Evolutionary conservation across 2,113 vertebrate genomes (phyloP), one percentile per base, ranked within the genome.

Genomic region (Embiotoca jacksoni): DNA sequence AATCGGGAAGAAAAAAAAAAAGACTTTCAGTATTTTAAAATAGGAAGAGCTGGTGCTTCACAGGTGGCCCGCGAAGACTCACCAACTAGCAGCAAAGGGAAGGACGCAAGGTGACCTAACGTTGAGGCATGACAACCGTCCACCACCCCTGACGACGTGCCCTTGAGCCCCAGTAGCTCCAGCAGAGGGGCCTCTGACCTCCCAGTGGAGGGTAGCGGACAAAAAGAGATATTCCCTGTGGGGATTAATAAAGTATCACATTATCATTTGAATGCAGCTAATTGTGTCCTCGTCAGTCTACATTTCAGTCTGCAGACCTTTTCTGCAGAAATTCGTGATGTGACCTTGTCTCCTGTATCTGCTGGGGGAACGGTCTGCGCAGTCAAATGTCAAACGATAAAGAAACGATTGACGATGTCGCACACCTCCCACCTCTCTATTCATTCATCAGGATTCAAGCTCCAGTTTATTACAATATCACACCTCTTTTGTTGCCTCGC

Each of bases 161-260:
- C 79, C 77, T 84, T 63, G 62, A 73, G 78, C 81, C 50, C 60
- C 52, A 3, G 59, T 33, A 63, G 85, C 74, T 82, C 68, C 64
- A 37, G 74, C 77, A 33, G 39, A 10, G 39, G 31, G 30, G 46
- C 84, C 89, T 83, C 57, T 84, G 86, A 86, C 89, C 89, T 81
- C 84, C 60, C 78, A 30, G 61, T 31, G 72, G 72, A 87, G 75
- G 78, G 62, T 31, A 60, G 66, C 30, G 9, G 44, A 75, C 80
- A 87, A 83, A 85, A 78, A 85, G 60, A 57, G 82, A 78, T 84
- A 84, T 70, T 81, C 75, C 84, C 84, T 50, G 44, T 72, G 73
- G 80, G 82, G 87, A 87, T 92, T 89, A 87, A 85, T 89, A 87
- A 86, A 75, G 87, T 88, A 87, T 88, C 78, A 70, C 75, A 91